Conservation (phyloP, 2,113 vertebrate genomes). For the Orthonyx spaldingii region DNA sequence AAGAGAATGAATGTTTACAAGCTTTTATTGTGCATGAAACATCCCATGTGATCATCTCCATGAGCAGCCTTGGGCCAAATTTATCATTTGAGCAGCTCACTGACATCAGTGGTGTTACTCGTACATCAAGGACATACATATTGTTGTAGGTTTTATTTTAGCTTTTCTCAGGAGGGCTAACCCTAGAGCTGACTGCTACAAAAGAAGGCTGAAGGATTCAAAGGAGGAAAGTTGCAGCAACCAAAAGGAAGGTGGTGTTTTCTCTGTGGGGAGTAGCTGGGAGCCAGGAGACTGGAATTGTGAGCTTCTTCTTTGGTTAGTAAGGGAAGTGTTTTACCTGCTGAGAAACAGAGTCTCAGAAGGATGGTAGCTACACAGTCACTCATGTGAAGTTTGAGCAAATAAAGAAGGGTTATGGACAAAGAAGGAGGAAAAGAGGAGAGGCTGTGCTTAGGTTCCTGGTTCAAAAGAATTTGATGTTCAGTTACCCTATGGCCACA, state of each 20-base stretch:
- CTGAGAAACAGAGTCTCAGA: background rate
- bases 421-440: background rate
- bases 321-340: background rate
- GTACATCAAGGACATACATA: background rate
- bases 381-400: background rate
- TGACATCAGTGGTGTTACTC: background rate
- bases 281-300: background rate
- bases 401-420: background rate
- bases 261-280: background rate
- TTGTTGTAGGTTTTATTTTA: background rate
- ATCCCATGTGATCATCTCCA: constrained; percentile 6
- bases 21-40: background rate
- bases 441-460: background rate
- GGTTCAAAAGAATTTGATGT: background rate
- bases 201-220: background rate
- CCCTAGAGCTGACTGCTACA: background rate
- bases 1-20: constrained; percentile 41
- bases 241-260: background rate
- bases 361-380: background rate
- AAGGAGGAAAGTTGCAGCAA: background rate
- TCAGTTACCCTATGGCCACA: background rate
- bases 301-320: background rate
- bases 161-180: constrained; percentile 29
- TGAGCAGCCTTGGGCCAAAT: constrained; percentile 38
- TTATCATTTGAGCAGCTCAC: constrained; percentile 6